Base-by-base conservation (phyloP, 1,140 invertebrate genomes). In the Heterodera schachtii region DNA sequence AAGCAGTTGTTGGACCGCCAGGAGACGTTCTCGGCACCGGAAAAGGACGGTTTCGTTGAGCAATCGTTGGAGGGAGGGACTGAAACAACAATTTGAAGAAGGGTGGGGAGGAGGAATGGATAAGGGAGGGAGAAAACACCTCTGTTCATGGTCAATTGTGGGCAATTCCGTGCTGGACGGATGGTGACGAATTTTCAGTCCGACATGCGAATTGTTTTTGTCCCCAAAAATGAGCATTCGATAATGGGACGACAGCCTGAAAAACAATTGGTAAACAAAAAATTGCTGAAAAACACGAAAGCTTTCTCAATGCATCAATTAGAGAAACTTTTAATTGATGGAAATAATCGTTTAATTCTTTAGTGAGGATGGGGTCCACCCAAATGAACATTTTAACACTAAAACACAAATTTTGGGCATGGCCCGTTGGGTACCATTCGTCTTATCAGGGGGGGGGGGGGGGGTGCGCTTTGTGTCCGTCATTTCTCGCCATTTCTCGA, bases 41-140 rank as follows among this genome's bases (percentile, higher is more conserved):
- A 97, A 94, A 90, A 98, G 96, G 86, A 98, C 96, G 0, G 96
- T 98, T 87, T 97, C 95, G 43, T 97, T 95, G 19, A 98, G 91
- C 73, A 98, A 91, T 66, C 95, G 93, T 91, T 98, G 96, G 93
- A 98, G 95, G 1, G 96, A 97, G 1, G 98, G 91, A 83, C 95
- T 82, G 73, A 82, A 81, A 31, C 49, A 78, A 75, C 31, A 43
- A 57, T 79, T 1, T n/a, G 16, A 44, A 70, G 2, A 70, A 70
- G 9, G 19, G 19, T 21, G 9, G 19, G 19, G n/a, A 16, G 19
- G 9, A 31, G 7, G 5, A 46, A 19, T 71, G 19, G 21, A 71
- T 69, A 9, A 8, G 0, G 1, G 41, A 8, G 11, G 6, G 6
- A 6, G 49, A 52, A 52, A 49, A 11, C 67, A 80, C 78, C 79